Evolutionary conservation across 2,888 invertebrate species (phyloP), one percentile per base, ranked within the genome.

Genomic region (Labia minor): DNA sequence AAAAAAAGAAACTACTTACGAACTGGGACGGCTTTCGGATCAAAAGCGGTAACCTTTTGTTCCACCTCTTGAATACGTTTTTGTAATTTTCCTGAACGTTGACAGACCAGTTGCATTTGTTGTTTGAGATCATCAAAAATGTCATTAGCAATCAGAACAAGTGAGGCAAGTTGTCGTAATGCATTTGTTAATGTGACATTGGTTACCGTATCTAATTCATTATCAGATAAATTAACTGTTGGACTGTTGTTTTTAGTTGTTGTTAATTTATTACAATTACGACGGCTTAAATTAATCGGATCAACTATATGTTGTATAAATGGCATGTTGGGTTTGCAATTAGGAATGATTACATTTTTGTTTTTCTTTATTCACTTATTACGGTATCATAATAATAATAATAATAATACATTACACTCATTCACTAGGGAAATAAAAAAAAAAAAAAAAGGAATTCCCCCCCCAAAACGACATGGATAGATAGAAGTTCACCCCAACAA

Each of bases 1-100:
- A n/a, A 68, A 69, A 70, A 66, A 70, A n/a, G 71, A 71, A 66
- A 70, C 66, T 82, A 94, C 94, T 94, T 83, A 94, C 94, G 93
- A 83, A 94, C 92, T 87, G 92, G 86, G 77, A 93, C 90, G 79
- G 87, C 88, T 83, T 91, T 92, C 69, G 94, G 92, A 79, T 94
- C 91, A 79, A 86, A 88, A 71, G 82, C 81, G 74, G 82, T 83
- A 74, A 92, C 87, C 74, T 84, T 83, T 72, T 84, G 85, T 76
- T 88, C 87, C 73, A 93, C 84, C 73, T 79, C 81, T 72, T 82
- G 82, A 73, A 94, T 83, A 76, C 87, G 86, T 67, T 80, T 79
- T 76, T 87, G 86, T 67, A 92, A 85, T 65, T 79, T 79, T 69
- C 86, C 85, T 68, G 91, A 87, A 71, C 92, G 83, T 74, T 86